A percentile compares a stretch with the other conserved stretches of the same genome.
Evolutionary conservation across 2,113 vertebrate genomes (phyloP).

Genomic region (Ictalurus furcatus): DNA sequence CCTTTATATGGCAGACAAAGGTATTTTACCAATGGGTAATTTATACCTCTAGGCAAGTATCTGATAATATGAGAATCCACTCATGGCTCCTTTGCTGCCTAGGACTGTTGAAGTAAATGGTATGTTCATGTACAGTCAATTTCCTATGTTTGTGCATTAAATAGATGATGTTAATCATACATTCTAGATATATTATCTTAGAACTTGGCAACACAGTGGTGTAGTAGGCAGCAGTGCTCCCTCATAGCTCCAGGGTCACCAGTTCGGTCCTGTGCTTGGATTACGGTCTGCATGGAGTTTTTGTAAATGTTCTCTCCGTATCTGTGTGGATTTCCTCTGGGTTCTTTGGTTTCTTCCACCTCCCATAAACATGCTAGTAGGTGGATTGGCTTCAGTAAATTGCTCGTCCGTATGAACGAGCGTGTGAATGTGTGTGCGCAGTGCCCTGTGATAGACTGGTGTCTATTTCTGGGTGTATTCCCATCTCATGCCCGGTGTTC

Average conservation of each 20-base stretch:
- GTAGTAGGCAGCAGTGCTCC: not conserved
- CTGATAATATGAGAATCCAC: not conserved
- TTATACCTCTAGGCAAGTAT: not conserved
- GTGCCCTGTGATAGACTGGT: not conserved
- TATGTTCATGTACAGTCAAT: not conserved
- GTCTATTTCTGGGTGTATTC: not conserved
- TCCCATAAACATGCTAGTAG: not conserved
- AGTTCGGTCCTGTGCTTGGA: not conserved
- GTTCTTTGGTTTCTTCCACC: not conserved
- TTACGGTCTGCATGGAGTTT: not conserved
- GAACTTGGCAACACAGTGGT: not conserved
- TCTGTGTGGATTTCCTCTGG: not conserved
- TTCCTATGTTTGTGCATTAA: not conserved
- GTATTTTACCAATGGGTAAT: not conserved
- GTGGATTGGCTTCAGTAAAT: not conserved
- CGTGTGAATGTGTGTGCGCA: not conserved
- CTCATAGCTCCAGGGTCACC: not conserved
- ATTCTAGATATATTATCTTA: not conserved
- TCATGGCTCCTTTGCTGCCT: not conserved
- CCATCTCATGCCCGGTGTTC: not conserved
- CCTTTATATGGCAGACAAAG: not conserved
- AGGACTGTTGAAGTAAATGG: not conserved
- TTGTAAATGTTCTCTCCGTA: not conserved
- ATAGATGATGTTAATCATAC: not conserved
- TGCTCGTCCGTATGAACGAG: not conserved